phyloP scores from a whole-genome alignment of 2,797 vertebrate species.

The Xenentodon cancila region DNA sequence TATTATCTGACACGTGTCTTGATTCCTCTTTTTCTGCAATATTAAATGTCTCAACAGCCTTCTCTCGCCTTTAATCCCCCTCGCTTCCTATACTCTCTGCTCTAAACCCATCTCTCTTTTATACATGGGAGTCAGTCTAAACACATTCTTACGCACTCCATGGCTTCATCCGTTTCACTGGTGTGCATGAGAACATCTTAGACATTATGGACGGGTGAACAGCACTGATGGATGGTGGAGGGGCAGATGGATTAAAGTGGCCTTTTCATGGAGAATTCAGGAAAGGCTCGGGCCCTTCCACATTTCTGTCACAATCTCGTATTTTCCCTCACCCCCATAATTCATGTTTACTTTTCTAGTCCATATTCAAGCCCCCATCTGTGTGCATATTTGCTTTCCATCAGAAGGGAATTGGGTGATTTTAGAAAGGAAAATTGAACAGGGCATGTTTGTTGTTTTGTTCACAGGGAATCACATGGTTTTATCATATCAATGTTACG shows the following conservation, averaged over 20 bases:
- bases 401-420: conserved; percentile 37
- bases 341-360: conserved; percentile 46
- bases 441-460: conserved; percentile 42
- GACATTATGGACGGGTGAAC: conserved; percentile 54
- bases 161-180: conserved; percentile 28
- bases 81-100: conserved; percentile 35
- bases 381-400: conserved; percentile 38
- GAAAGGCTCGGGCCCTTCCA: conserved; percentile 1
- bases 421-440: conserved; percentile 45
- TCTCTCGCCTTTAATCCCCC: conserved; percentile 50
- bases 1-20: conserved; percentile 47
- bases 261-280: conserved; percentile 55
- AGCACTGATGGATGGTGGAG: conserved; percentile 53
- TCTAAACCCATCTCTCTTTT: conserved; percentile 35
- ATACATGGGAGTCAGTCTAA: conserved; percentile 24
- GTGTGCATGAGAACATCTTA: conserved; percentile 19
- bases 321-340: conserved; percentile 25
- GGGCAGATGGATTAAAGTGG: conserved; percentile 64
- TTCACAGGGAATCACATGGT: conserved; percentile 40
- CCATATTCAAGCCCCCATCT: conserved; percentile 35
- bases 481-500: conserved; percentile 53
- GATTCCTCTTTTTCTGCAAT: conserved; percentile 40
- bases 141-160: not conserved
- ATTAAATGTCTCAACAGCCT: conserved; percentile 45
- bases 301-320: conserved; percentile 27